phyloP scores from a whole-genome alignment of 2,113 vertebrate genomes.

The Hemicordylus capensis region DNA sequence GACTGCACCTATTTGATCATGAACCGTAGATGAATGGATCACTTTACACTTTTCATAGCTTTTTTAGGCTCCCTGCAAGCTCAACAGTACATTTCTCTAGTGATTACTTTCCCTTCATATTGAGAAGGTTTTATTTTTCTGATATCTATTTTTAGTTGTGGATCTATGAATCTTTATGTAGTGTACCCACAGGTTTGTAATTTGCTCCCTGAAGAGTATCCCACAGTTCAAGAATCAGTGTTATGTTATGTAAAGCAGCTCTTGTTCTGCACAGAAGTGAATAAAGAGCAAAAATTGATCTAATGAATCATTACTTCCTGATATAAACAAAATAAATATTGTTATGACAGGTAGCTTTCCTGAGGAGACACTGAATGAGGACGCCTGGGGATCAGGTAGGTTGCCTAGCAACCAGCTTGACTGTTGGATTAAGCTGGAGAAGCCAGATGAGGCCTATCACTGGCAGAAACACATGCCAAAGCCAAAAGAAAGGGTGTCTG shows the following conservation, averaged over 20 bases:
- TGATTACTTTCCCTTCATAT: background rate
- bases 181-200: background rate
- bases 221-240: background rate
- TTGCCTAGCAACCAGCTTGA: background rate
- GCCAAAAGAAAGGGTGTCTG: background rate
- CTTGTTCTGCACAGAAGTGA: constrained; percentile 10
- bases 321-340: constrained; percentile 26
- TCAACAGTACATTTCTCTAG: background rate
- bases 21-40: background rate
- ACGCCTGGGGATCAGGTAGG: constrained; percentile 22
- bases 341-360: constrained; percentile 10
- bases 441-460: background rate
- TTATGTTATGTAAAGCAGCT: background rate
- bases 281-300: constrained; percentile 8
- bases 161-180: background rate
- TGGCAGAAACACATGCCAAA: background rate
- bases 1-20: background rate
- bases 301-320: constrained; percentile 28
- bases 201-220: background rate
- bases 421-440: constrained; percentile 9
- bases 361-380: constrained; percentile 18
- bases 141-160: background rate
- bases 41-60: background rate
- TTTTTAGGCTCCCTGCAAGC: background rate
- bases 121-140: background rate